These are phyloP conservation scores for Mycteria americana DNA, from an alignment of 2,797 vertebrate species.

Conservation along the genomic window DNA sequence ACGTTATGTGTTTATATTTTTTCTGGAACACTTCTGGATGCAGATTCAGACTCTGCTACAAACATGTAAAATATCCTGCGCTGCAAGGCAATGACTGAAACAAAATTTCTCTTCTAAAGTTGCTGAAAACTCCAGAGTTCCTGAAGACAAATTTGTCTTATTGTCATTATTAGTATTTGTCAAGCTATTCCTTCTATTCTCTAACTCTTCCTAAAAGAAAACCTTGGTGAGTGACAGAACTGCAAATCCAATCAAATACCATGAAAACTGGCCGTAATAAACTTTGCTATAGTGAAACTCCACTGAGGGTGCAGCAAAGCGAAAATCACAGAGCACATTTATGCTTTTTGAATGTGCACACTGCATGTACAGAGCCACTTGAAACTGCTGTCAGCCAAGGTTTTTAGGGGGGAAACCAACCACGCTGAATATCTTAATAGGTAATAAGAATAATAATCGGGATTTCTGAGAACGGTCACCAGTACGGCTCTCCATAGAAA, in stretches of 20 bases:
- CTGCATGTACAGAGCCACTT: neutral
- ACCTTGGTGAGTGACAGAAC: neutral
- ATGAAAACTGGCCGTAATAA: neutral
- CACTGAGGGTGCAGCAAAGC: neutral
- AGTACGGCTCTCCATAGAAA: neutral
- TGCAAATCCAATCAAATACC: conserved; percentile 9
- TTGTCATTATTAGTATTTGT: neutral
- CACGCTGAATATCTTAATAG: neutral
- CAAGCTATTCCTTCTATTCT: neutral
- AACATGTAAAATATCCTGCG: neutral
- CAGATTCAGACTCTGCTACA: neutral
- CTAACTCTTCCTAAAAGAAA: conserved; percentile 27
- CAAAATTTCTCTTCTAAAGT: neutral
- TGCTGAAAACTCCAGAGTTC: conserved; percentile 23
- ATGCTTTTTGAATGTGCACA: neutral
- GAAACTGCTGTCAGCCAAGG: neutral
- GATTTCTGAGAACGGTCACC: neutral
- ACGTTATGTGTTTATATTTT: conserved; percentile 21
- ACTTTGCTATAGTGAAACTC: conserved; percentile 2
- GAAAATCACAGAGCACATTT: neutral
- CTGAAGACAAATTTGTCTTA: neutral
- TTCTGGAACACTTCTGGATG: conserved; percentile 13
- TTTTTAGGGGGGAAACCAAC: neutral
- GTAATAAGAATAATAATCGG: neutral
- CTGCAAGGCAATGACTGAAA: neutral